phyloP scores from a whole-genome alignment of 2,888 invertebrate genomes.

The Erebia aethiops region DNA sequence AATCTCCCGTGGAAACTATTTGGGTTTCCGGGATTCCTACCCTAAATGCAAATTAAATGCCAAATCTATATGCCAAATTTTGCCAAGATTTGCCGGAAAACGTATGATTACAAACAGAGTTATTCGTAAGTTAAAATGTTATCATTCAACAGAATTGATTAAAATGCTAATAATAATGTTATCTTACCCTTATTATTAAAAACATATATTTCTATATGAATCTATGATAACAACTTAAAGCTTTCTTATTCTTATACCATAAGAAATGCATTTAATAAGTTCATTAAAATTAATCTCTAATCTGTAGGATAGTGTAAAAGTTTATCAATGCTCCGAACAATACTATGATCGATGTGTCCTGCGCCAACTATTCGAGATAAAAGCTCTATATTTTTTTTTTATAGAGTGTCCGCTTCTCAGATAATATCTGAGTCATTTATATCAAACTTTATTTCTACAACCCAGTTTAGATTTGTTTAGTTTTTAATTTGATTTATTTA shows the following conservation, averaged over 20 bases:
- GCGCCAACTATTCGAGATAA: conserved; percentile 43
- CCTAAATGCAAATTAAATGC: too few relatives aligned
- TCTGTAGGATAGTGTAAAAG: conserved; percentile 57
- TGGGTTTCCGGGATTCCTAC: too few relatives aligned
- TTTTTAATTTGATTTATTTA: not conserved
- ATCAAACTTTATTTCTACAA: conserved; percentile 30
- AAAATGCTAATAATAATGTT: too few relatives aligned
- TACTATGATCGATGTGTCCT: conserved; percentile 74
- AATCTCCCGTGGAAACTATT: too few relatives aligned
- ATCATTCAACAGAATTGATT: too few relatives aligned
- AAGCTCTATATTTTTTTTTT: conserved; percentile 20
- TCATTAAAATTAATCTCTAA: conserved; percentile 50
- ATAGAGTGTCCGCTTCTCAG: conserved; percentile 36
- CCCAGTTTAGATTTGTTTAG: conserved; percentile 14
- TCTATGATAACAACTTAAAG: conserved; percentile 5
- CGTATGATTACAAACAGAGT: too few relatives aligned
- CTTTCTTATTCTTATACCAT: conserved; percentile 17
- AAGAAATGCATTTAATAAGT: conserved; percentile 26
- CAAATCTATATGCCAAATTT: too few relatives aligned
- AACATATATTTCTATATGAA: not conserved
- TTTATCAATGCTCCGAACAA: conserved; percentile 71
- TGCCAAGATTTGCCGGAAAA: too few relatives aligned
- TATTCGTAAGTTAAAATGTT: too few relatives aligned
- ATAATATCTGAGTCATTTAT: conserved; percentile 37
- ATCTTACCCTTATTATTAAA: not conserved